Conservation (phyloP, 2,888 invertebrate species). For the Trachelus stipa region DNA sequence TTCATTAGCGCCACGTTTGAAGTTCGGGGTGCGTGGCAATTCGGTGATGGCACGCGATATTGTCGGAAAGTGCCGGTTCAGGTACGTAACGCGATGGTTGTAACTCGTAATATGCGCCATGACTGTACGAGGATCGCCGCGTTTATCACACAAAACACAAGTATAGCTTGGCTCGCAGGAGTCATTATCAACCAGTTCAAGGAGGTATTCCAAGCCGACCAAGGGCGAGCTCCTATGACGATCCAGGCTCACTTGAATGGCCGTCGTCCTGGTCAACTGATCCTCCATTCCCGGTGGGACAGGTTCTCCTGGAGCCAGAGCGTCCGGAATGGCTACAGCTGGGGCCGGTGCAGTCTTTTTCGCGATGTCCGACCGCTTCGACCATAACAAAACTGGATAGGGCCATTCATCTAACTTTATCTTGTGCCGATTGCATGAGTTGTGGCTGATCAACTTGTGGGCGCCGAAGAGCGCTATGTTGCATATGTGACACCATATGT, state of each 20-base stretch:
- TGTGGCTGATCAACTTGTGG: slow-evolving; percentile 62
- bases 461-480: slow-evolving; percentile 63
- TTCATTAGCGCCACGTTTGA: slow-evolving; percentile 65
- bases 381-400: slow-evolving; percentile 63
- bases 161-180: slow-evolving; percentile 80
- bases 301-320: slow-evolving; percentile 75
- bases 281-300: slow-evolving; percentile 79
- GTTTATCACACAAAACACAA: slow-evolving; percentile 83
- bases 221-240: slow-evolving; percentile 69
- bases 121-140: slow-evolving; percentile 82
- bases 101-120: slow-evolving; percentile 83
- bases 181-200: slow-evolving; percentile 77
- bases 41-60: slow-evolving; percentile 72
- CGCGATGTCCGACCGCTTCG: slow-evolving; percentile 54
- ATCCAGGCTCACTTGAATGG: slow-evolving; percentile 71
- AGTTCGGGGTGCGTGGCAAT: slow-evolving; percentile 72
- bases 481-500: slow-evolving; percentile 66
- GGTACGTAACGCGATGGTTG: slow-evolving; percentile 79
- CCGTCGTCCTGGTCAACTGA: slow-evolving; percentile 67
- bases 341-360: slow-evolving; percentile 44
- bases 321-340: slow-evolving; percentile 39
- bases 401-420: slow-evolving; percentile 64
- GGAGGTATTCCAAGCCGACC: slow-evolving; percentile 83
- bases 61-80: slow-evolving; percentile 75
- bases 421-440: slow-evolving; percentile 63